Evolutionary conservation across 2,888 invertebrate genomes (phyloP), one percentile per base, ranked within the genome.

Genomic region (Drosophila helvetica): DNA sequence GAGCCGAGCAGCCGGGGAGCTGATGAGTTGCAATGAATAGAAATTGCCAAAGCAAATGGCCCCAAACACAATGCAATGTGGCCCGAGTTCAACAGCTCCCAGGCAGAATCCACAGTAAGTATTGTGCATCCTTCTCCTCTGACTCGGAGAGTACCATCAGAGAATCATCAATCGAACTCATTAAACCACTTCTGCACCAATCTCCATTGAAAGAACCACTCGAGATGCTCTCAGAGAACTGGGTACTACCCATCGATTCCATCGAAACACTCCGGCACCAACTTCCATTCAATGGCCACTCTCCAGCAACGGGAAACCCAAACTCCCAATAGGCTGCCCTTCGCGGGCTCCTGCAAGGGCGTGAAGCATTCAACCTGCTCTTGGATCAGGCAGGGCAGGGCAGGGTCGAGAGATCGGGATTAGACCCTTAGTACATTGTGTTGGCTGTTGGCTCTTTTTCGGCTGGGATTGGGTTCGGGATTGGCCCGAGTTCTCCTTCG

Each of bases 11-110:
- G 30, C 12, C 5, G 6, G 38, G 38, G 38, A 38, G 42, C 70
- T 71, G 70, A 72, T 71, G 70, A 57, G 53, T 57, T 63, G 70
- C 70, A 71, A 73, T 71, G 70, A 71, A 71, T 71, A 71, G 73
- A 71, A 71, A 71, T 71, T 71, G 70, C 70, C 70, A 71, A 73
- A 54, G 73, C 73, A 64, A 71, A 71, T 71, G 70, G 56, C 18
- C 53, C 52, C 43, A 55, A 12, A 15, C 46, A 46, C 46, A 63
- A 69, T 43, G 62, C 51, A 18, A 38, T 17, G 51, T 10, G 19
- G 8, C 19, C 19, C n/a, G 9, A 46, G 27, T 18, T 3, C 19
- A 27, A 19, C 15, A 30, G 30, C 4, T 30, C 10, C 10, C 30
- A 12, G 30, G 10, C 10, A 10, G 30, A 30, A 10, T 12, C 30